Evolutionary conservation across 2,888 invertebrate genomes (phyloP).

Genomic region (Beris morrisii): DNA sequence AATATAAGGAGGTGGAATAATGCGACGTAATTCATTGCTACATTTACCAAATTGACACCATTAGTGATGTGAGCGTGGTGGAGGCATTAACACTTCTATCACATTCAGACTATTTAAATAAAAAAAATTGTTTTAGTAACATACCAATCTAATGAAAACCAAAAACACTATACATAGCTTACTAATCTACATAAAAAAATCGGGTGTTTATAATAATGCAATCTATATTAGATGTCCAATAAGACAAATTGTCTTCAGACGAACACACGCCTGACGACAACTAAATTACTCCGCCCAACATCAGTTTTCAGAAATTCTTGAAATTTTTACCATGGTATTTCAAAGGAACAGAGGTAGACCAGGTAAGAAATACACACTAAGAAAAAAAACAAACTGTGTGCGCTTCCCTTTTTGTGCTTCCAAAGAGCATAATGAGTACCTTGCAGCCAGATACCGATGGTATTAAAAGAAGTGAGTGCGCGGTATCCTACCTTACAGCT

Average conservation of each 20-base stretch:
- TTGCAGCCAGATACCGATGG: slow-evolving; percentile 11
- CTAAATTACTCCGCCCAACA: slow-evolving; percentile 17
- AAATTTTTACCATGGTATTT: background rate
- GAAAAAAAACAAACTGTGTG: background rate
- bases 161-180: too few species aligned
- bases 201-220: too few species aligned
- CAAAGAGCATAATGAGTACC: slow-evolving; percentile 8
- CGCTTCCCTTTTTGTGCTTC: slow-evolving; percentile 5
- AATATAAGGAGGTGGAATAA: too few species aligned
- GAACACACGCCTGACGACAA: slow-evolving; percentile 18
- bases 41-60: too few species aligned
- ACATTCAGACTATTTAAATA: too few species aligned
- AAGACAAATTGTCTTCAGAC: slow-evolving; percentile 13
- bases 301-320: slow-evolving; percentile 13
- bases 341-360: background rate
- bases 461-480: background rate
- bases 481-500: background rate
- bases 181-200: too few species aligned
- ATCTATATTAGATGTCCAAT: background rate
- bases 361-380: background rate
- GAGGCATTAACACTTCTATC: too few species aligned
- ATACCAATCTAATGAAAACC: too few species aligned
- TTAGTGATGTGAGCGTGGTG: too few species aligned
- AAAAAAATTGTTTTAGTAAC: too few species aligned
- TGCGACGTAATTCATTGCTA: too few species aligned